Conservation (phyloP, 2,797 vertebrate species). For the Eutrigla gurnardus region DNA sequence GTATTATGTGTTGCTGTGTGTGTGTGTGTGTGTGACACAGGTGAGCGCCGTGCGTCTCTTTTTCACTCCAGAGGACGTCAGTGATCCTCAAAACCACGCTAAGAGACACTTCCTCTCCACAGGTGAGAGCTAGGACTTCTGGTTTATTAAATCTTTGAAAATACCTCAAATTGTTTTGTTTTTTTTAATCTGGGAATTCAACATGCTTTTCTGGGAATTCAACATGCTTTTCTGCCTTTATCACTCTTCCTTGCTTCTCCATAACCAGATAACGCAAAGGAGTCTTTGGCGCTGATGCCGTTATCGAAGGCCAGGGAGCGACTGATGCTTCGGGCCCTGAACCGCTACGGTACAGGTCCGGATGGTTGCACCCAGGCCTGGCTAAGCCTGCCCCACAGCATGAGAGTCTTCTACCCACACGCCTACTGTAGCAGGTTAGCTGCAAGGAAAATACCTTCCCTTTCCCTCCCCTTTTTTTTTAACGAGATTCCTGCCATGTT, state of each 20-base stretch:
- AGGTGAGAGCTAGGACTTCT: slow-evolving; percentile 74
- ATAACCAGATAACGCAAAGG: slow-evolving; percentile 90
- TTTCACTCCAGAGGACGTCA: slow-evolving; percentile 90
- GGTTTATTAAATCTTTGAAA: not conserved
- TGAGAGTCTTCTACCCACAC: slow-evolving; percentile 93
- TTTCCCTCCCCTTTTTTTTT: not conserved
- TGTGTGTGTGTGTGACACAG: slow-evolving; percentile 71
- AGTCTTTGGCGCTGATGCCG: slow-evolving; percentile 90
- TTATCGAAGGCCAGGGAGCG: slow-evolving; percentile 91
- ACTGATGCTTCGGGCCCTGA: slow-evolving; percentile 90
- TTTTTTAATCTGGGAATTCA: not conserved
- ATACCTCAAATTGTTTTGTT: not conserved
- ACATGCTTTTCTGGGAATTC: not conserved
- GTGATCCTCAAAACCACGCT: slow-evolving; percentile 90
- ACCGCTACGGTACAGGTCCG: slow-evolving; percentile 89
- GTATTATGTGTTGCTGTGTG: slow-evolving; percentile 9
- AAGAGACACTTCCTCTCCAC: slow-evolving; percentile 93
- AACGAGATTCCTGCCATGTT: not conserved
- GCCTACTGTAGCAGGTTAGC: slow-evolving; percentile 92
- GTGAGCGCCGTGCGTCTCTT: slow-evolving; percentile 90
- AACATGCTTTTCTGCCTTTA: not conserved
- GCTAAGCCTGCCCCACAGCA: slow-evolving; percentile 94
- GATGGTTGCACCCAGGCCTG: slow-evolving; percentile 90
- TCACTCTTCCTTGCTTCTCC: slow-evolving; percentile 60
- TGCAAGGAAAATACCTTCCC: not conserved